Percentiles rank a stretch among this genome's conserved stretches.
phyloP scores from a whole-genome alignment of 2,797 vertebrate species.

The Thalassophryne amazonica region DNA sequence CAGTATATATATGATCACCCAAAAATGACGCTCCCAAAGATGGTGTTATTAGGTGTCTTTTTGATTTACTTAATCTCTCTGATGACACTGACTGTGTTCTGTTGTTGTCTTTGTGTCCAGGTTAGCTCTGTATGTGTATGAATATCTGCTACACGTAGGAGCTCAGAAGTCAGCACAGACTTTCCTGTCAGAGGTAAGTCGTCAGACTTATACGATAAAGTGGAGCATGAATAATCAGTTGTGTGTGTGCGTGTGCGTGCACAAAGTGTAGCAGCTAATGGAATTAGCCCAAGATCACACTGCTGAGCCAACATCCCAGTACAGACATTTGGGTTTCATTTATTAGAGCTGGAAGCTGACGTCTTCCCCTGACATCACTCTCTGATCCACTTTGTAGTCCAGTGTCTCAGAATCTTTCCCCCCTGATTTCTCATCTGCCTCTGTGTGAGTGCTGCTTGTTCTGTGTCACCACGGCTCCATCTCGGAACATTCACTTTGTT shows the following conservation, averaged over 20 bases:
- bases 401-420: constrained; percentile 9
- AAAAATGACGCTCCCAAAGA: too few relatives aligned
- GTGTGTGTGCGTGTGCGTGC: constrained; percentile 14
- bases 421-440: constrained; percentile 1
- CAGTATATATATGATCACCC: too few relatives aligned
- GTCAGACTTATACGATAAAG: too few relatives aligned
- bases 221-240: neutral
- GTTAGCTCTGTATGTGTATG: constrained; percentile 97
- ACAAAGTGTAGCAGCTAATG: constrained; percentile 45
- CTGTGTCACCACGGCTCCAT: neutral
- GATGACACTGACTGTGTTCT: constrained; percentile 16
- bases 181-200: constrained; percentile 96
- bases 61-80: too few relatives aligned
- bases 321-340: constrained; percentile 38
- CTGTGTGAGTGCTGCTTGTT: constrained; percentile 1
- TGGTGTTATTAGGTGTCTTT: too few relatives aligned
- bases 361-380: constrained; percentile 39
- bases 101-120: constrained; percentile 70
- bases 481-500: constrained; percentile 19
- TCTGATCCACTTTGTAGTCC: constrained; percentile 17
- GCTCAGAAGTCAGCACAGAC: constrained; percentile 99
- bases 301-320: constrained; percentile 50
- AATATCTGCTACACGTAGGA: constrained; percentile 98
- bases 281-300: constrained; percentile 30
- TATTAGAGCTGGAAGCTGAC: constrained; percentile 30